phyloP scores from a whole-genome alignment of 2,888 invertebrate species.

The Clusia tigrina region DNA sequence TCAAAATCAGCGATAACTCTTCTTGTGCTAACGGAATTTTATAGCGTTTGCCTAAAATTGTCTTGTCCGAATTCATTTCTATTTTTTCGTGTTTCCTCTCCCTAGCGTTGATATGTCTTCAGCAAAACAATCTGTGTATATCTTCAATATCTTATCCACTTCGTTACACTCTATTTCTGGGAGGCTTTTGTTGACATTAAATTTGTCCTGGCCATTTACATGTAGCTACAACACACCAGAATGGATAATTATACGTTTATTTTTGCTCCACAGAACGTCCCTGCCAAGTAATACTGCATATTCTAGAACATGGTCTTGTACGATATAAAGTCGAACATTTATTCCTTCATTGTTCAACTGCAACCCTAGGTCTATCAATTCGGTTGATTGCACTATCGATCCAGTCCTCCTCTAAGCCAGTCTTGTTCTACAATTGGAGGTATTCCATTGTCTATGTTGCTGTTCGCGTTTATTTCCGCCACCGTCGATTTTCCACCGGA shows the following conservation, averaged over 20 bases:
- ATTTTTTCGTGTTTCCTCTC: too few relatives aligned
- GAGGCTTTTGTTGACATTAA: not conserved
- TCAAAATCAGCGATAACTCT: conserved; percentile 20
- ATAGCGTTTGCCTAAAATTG: conserved; percentile 33
- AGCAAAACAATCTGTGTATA: too few relatives aligned
- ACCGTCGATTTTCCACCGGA: not conserved
- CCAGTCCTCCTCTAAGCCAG: too few relatives aligned
- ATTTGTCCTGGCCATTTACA: conserved; percentile 17
- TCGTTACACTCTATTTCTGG: too few relatives aligned
- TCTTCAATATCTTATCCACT: too few relatives aligned
- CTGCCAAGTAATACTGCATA: conserved; percentile 19
- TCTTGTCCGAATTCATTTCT: conserved; percentile 26
- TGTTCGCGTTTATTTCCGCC: too few relatives aligned
- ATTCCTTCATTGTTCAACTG: conserved; percentile 19
- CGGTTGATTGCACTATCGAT: too few relatives aligned
- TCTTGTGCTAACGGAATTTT: conserved; percentile 31
- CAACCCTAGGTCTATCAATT: conserved; percentile 20
- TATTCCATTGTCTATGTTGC: too few relatives aligned
- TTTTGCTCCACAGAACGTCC: conserved; percentile 27
- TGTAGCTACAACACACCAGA: conserved; percentile 24
- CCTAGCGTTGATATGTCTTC: too few relatives aligned
- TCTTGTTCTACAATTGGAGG: too few relatives aligned
- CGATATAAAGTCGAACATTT: conserved; percentile 18
- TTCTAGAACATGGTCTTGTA: conserved; percentile 18
- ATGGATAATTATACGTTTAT: conserved; percentile 24